These are phyloP conservation scores for Tetranychus piercei DNA, from an alignment of 2,888 invertebrate genomes.

Conservation along the genomic window DNA sequence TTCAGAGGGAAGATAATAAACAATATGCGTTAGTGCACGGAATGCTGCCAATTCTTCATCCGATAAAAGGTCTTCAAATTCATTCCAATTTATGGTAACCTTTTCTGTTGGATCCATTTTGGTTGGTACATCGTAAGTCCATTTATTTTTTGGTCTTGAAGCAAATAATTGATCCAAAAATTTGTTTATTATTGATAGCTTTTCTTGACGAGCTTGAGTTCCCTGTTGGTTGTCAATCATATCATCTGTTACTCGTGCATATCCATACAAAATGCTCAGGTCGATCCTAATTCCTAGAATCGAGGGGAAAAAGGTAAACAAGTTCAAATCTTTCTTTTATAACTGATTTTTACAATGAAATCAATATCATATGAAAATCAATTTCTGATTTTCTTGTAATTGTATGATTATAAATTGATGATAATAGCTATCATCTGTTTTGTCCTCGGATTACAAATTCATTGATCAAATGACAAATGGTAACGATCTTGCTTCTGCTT, in stretches of 20 bases:
- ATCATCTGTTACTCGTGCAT: conserved; percentile 5
- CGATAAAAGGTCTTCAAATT: neutral
- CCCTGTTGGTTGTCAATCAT: neutral
- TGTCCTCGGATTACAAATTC: no score
- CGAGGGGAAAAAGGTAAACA: neutral
- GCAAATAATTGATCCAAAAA: conserved; percentile 5
- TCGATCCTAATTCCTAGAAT: conserved; percentile 6
- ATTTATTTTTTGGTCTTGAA: neutral
- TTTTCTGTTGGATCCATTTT: conserved; percentile 1
- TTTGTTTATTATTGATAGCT: neutral
- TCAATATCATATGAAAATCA: neutral
- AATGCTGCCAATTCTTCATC: conserved; percentile 7
- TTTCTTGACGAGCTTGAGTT: neutral
- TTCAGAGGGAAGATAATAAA: conserved; percentile 11
- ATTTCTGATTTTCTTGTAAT: neutral
- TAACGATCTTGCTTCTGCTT: no score
- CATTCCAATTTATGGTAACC: neutral
- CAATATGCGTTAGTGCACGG: neutral
- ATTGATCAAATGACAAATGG: no score
- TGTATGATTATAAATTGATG: no score
- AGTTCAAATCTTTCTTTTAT: neutral
- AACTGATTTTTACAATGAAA: neutral
- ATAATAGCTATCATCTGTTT: neutral
- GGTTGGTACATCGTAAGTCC: conserved; percentile 6
- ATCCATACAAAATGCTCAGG: conserved; percentile 10